A percentile compares a stretch with the other conserved stretches of the same genome.
These are phyloP conservation scores for Germaria angustata DNA, from an alignment of 2,888 invertebrate genomes.

Conservation along the genomic window DNA sequence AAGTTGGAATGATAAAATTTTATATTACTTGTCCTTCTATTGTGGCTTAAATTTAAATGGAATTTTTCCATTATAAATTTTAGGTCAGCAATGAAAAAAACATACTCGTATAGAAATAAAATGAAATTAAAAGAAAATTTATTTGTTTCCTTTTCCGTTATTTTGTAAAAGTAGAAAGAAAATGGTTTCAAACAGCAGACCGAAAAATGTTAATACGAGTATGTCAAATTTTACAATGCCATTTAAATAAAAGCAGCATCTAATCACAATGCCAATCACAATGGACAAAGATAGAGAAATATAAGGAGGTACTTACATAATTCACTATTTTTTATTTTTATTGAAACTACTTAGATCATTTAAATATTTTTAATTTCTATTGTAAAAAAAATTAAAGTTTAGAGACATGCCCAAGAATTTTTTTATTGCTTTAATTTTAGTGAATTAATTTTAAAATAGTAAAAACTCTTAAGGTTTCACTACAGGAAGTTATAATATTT, in stretches of 20 bases:
- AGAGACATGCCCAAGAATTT: no score
- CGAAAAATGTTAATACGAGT: conserved; percentile 52
- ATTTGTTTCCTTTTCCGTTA: conserved; percentile 45
- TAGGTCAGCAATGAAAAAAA: conserved; percentile 73
- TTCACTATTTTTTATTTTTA: no score
- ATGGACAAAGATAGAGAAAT: not conserved
- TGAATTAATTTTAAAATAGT: no score
- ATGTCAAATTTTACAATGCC: conserved; percentile 58
- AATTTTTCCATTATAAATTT: conserved; percentile 76
- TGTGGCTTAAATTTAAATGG: conserved; percentile 68
- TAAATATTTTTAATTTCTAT: no score
- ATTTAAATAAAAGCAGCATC: conserved; percentile 26
- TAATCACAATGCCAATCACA: conserved; percentile 19
- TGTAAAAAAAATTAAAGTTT: no score
- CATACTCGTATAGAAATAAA: conserved; percentile 22
- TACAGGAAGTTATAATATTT: no score
- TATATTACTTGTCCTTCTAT: conserved; percentile 12
- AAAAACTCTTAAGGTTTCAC: no score
- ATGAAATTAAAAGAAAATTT: conserved; percentile 44
- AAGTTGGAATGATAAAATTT: conserved; percentile 17
- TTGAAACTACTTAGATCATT: not conserved
- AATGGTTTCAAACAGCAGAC: not conserved
- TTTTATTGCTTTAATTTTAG: no score
- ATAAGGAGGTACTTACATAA: not conserved
- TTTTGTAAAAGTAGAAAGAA: not conserved